Base-by-base conservation (phyloP, 2,113 vertebrate species). In the Cinclus mexicanus region DNA sequence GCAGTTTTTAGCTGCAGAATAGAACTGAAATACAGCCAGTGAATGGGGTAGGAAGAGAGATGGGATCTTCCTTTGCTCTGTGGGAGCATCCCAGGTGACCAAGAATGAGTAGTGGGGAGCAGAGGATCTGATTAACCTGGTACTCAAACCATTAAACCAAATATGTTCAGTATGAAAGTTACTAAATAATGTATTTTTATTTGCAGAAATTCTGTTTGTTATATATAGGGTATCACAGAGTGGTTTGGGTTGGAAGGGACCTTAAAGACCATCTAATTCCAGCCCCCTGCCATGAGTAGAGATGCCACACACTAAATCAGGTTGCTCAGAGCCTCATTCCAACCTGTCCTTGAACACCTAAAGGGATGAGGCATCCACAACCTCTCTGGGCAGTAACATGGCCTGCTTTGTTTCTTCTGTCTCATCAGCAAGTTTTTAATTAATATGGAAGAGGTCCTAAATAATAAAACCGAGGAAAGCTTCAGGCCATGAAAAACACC, bases 391-490 rank as follows among this genome's bases (percentile, higher is more conserved):
- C 47, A 76, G 11, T 31, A 75, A 31, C 1, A 0, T 4, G 4
- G 9, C 41, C 89, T 82, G 41, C 46, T 82, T 83, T 87, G 65
- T 74, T 89, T 46, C 82, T 91, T 91, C 74, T 93, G 50, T 83
- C 79, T 90, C 90, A 67, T 90, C 78, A 89, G 82, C 78, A 79
- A 39, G 33, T 77, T 91, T 94, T 95, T 80, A 88, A 93, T 86
- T 94, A 91, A 77, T 55, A 18, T 74, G 47, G 47, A 83, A 55
- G 18, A 83, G 21, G 16, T 95, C 78, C 26, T 85, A 80, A 59
- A 67, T 42, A 55, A 83, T 7, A 39, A 55, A 86, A 50, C 46
- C 69, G n/a, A 12, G 59, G 29, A 80, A 87, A 91, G 26, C 75
- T 85, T 83, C 78, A 88, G 89, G 61, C 67, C 39, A 50, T 69